Percentiles rank a stretch among this genome's conserved stretches.
phyloP scores from a whole-genome alignment of 2,113 vertebrate genomes.

The Rhinichthys klamathensis region DNA sequence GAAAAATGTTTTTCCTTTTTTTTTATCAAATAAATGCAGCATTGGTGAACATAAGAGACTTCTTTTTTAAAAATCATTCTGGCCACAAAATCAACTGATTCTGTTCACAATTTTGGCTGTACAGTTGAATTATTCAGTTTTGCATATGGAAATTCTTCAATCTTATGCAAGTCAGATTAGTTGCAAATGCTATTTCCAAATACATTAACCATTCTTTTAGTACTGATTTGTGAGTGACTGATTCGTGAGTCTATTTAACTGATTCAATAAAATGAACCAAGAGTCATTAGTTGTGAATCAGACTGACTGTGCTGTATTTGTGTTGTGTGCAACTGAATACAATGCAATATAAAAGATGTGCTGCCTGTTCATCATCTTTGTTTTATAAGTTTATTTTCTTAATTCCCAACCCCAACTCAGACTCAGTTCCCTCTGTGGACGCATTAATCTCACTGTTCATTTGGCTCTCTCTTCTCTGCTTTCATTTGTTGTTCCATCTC shows the following conservation, averaged over 20 bases:
- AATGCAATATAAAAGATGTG: neutral
- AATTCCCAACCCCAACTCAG: neutral
- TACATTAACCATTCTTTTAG: neutral
- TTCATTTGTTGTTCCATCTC: conserved; percentile 32
- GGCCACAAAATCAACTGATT: too few relatives aligned
- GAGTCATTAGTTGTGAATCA: neutral
- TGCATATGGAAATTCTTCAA: neutral
- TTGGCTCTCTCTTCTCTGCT: neutral
- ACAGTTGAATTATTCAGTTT: too few relatives aligned
- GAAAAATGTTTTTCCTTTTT: neutral
- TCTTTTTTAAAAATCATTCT: too few relatives aligned
- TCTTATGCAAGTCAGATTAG: neutral
- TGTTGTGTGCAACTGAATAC: neutral
- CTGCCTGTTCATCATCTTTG: neutral
- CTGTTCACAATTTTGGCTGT: too few relatives aligned
- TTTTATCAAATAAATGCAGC: neutral
- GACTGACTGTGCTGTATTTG: neutral
- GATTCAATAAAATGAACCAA: neutral
- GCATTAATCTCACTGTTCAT: conserved; percentile 19
- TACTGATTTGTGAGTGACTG: neutral
- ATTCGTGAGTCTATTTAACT: neutral
- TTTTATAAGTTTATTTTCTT: neutral
- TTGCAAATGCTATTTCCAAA: neutral
- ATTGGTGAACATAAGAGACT: neutral
- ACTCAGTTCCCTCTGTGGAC: neutral